Conservation (phyloP, 2,113 vertebrate genomes). For the Proteles cristata region DNA sequence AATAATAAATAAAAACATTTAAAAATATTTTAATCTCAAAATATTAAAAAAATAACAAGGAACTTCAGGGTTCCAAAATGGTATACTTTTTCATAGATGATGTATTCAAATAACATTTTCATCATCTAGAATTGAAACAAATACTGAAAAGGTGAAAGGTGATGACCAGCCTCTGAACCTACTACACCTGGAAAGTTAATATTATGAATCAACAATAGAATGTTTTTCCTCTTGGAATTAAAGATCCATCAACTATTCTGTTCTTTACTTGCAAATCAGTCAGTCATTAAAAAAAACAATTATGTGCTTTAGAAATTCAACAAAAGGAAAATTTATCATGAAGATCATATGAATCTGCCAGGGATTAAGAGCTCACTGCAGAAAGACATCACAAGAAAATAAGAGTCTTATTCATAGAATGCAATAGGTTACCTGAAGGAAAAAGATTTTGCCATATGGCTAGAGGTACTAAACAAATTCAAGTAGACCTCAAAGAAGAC, state of each 20-base stretch:
- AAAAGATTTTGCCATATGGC: constrained; percentile 63
- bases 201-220: constrained; percentile 70
- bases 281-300: constrained; percentile 78
- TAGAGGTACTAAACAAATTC: constrained; percentile 56
- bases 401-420: constrained; percentile 73
- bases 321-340: constrained; percentile 83
- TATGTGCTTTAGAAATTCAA: constrained; percentile 80
- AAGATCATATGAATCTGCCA: constrained; percentile 81
- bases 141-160: constrained; percentile 48
- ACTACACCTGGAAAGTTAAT: constrained; percentile 69
- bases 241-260: constrained; percentile 69
- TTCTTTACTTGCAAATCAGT: constrained; percentile 80
- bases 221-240: constrained; percentile 64
- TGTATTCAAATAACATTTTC: neutral
- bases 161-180: neutral
- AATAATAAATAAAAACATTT: no score
- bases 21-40: no score
- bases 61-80: neutral
- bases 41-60: neutral
- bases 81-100: neutral
- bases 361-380: constrained; percentile 83
- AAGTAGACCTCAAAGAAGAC: constrained; percentile 68
- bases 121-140: neutral
- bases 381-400: constrained; percentile 76
- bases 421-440: constrained; percentile 66